A percentile compares a stretch with the other conserved stretches of the same genome.
Evolutionary conservation across 2,888 invertebrate species (phyloP).

Genomic region (Campoplex capitator): DNA sequence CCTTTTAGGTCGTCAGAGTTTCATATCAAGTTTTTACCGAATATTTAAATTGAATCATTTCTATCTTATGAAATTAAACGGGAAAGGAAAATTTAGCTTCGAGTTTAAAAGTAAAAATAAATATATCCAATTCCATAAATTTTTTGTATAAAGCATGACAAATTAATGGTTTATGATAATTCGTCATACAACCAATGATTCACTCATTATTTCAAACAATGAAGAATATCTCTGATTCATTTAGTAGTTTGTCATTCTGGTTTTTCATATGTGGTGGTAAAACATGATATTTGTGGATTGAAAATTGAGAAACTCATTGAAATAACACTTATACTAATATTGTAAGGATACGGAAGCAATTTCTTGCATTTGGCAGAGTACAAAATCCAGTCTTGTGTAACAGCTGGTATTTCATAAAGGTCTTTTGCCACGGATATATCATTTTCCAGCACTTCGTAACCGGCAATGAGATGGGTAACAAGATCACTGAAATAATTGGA

Average conservation of each 20-base stretch:
- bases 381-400: slow-evolving; percentile 94
- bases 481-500: slow-evolving; percentile 95
- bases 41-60: background rate
- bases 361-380: slow-evolving; percentile 87
- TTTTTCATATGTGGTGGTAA: no score
- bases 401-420: slow-evolving; percentile 96
- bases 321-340: slow-evolving; percentile 39
- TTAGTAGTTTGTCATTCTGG: no score
- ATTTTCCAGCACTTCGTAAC: slow-evolving; percentile 92
- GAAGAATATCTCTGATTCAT: no score
- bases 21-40: background rate
- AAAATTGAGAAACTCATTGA: background rate
- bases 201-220: no score
- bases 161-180: no score
- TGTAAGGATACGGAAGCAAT: slow-evolving; percentile 87
- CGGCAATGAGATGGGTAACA: slow-evolving; percentile 97
- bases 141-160: background rate
- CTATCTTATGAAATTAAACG: background rate
- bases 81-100: background rate
- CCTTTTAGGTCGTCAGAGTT: background rate
- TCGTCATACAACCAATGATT: no score
- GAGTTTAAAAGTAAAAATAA: background rate
- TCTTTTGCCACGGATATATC: slow-evolving; percentile 96
- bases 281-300: background rate
- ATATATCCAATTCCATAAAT: background rate